These are phyloP conservation scores for Eupithecia tripunctaria DNA, from an alignment of 2,888 invertebrate species.

Conservation along the genomic window DNA sequence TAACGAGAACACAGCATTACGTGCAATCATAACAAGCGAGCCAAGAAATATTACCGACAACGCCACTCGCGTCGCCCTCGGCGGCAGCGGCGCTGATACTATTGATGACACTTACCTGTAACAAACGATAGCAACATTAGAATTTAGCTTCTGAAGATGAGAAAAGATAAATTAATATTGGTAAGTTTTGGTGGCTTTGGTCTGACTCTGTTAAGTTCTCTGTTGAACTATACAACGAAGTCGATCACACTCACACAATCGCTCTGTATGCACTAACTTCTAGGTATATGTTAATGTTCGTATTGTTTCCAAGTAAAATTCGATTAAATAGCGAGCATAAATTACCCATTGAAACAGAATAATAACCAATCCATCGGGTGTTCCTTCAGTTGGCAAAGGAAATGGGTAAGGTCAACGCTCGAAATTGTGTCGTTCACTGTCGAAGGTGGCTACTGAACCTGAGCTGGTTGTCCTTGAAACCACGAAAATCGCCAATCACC, in stretches of 20 bases:
- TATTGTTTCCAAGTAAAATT: slow-evolving; percentile 75
- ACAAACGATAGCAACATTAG: slow-evolving; percentile 57
- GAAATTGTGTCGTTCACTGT: slow-evolving; percentile 80
- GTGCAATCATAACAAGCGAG: slow-evolving; percentile 73
- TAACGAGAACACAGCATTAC: slow-evolving; percentile 81
- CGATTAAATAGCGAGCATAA: slow-evolving; percentile 66
- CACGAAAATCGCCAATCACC: slow-evolving; percentile 73
- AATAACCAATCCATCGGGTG: slow-evolving; percentile 60
- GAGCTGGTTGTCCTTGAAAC: slow-evolving; percentile 79
- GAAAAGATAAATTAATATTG: slow-evolving; percentile 16
- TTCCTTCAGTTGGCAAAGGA: slow-evolving; percentile 74
- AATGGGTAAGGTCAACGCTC: slow-evolving; percentile 77
- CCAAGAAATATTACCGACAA: slow-evolving; percentile 68
- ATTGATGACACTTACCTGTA: slow-evolving; percentile 68
- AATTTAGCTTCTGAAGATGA: slow-evolving; percentile 15
- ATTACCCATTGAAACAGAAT: slow-evolving; percentile 61
- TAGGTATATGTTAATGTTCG: slow-evolving; percentile 69
- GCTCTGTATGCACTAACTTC: slow-evolving; percentile 58
- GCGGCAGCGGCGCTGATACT: slow-evolving; percentile 22
- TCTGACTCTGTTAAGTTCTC: slow-evolving; percentile 40
- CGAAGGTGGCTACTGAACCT: slow-evolving; percentile 80
- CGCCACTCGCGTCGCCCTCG: slow-evolving; percentile 44
- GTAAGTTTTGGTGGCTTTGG: slow-evolving; percentile 37
- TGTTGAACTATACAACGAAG: slow-evolving; percentile 52
- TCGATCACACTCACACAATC: slow-evolving; percentile 61